Evolutionary conservation across 2,888 invertebrate genomes (phyloP), one percentile per base, ranked within the genome.

Genomic region (Cabera pusaria): DNA sequence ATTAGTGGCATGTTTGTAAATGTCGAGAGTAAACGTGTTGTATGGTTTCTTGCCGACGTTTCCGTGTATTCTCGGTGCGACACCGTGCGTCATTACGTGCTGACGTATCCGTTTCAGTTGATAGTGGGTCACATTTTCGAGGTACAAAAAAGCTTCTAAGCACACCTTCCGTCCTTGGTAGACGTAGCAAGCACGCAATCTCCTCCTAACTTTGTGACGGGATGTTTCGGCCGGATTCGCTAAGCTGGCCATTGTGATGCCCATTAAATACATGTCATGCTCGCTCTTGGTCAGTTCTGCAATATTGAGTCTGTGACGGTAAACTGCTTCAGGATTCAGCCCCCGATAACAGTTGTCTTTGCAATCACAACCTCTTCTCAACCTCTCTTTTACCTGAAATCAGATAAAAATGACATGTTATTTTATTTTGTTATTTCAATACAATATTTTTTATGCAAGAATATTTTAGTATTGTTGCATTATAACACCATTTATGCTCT

Each of bases 191-290:
- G 95, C 93, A 33, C 94, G 82, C 33, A 94, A 82, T 68, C 95
- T 90, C 76, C 93, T 90, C 25, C 94, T 81, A 49, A 94, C 94
- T 64, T 93, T 94, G 53, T 93, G 93, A 9, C 94, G 81, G 0
- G 93, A 92, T 0, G 93, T 93, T 43, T 93, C 93, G 36, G 93
- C 93, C 7, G 93, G 93, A 72, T 95, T 94, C 0, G 94, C 93
- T 50, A 95, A 81, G 56, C 94, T 94, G 0, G 94, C 94, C 94
- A 94, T 94, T 1, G 94, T 94, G 14, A 95, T 93, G n/a, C 95
- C 95, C 95, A 95, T 95, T 58, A 95, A 80, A 67, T 95, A 95
- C 95, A 95, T 95, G 72, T 95, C 95, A 72, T 95, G 95, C 72
- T 95, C 95, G 36, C 93, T 93, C 77, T 95, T 94, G 0, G 95